Evolutionary conservation across 2,797 vertebrate species (phyloP).

Genomic region (Perodicticus potto): DNA sequence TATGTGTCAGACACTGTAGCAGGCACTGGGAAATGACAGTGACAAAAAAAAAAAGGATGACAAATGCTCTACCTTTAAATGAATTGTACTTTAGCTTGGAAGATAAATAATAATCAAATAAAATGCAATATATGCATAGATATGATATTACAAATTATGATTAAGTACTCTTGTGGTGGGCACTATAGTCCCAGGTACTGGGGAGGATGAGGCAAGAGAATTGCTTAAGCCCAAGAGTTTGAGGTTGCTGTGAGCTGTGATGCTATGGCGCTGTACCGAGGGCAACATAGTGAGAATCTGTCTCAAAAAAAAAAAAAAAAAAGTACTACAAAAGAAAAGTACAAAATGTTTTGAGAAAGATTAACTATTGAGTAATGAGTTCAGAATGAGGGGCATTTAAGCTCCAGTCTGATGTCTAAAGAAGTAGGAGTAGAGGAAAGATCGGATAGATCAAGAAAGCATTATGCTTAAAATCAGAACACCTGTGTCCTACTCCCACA

Average conservation of each 20-base stretch:
- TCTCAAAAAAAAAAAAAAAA: too few relatives aligned
- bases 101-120: not conserved
- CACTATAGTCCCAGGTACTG: too few relatives aligned
- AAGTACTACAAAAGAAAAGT: not conserved
- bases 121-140: not conserved
- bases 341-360: not conserved
- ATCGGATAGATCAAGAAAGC: not conserved
- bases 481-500: rapidly evolving
- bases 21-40: not conserved
- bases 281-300: too few relatives aligned
- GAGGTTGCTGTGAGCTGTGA: too few relatives aligned
- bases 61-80: not conserved
- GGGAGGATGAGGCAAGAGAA: too few relatives aligned
- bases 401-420: not conserved
- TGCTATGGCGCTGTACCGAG: too few relatives aligned
- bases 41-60: not conserved
- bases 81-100: not conserved
- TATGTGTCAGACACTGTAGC: not conserved
- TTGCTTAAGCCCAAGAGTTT: too few relatives aligned
- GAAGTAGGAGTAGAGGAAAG: not conserved
- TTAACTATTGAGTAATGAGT: not conserved
- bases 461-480: not conserved
- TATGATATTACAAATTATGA: not conserved
- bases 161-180: not conserved
- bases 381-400: not conserved